These are phyloP conservation scores for Leistus spinibarbis DNA, from an alignment of 2,888 invertebrate species.

Conservation along the genomic window DNA sequence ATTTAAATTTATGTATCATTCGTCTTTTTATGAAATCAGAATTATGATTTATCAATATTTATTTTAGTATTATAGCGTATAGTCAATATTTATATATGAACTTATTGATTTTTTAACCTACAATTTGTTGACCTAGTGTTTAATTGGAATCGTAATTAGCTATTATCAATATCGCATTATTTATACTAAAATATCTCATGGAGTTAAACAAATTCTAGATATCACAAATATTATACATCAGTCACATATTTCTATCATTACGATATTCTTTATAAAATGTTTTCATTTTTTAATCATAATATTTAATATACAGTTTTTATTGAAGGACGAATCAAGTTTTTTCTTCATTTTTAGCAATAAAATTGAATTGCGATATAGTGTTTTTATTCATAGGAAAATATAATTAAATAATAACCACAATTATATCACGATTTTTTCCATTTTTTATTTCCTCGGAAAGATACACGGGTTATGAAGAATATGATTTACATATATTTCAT, in stretches of 20 bases:
- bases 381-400: not conserved
- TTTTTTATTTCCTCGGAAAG: not conserved
- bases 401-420: not conserved
- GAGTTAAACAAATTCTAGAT: too few species aligned
- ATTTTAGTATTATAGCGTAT: not conserved
- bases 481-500: too few species aligned
- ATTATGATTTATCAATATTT: not conserved
- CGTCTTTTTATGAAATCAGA: not conserved
- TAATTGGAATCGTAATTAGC: not conserved
- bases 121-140: not conserved
- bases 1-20: not conserved
- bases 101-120: not conserved
- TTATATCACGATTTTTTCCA: not conserved
- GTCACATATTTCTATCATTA: too few species aligned
- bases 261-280: too few species aligned
- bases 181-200: too few species aligned
- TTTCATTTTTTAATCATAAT: too few species aligned
- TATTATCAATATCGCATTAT: too few species aligned
- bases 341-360: not conserved
- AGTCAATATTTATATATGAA: not conserved
- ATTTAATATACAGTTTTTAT: not conserved
- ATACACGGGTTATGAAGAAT: too few species aligned
- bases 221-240: too few species aligned
- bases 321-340: not conserved
- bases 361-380: not conserved